phyloP scores from a whole-genome alignment of 2,797 vertebrate species.

The Lateolabrax maculatus region DNA sequence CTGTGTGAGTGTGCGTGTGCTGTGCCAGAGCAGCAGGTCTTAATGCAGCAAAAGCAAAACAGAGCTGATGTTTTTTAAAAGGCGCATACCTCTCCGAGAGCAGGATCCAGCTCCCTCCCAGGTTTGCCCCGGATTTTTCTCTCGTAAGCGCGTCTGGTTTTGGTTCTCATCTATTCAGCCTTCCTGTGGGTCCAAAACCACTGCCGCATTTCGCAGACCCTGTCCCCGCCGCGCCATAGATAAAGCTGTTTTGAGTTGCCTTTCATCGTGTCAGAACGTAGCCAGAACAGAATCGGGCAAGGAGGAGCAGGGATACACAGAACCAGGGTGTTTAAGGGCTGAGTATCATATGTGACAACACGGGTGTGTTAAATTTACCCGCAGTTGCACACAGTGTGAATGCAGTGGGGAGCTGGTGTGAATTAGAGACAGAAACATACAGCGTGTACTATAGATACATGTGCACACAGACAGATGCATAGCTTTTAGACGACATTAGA shows the following conservation, averaged over 20 bases:
- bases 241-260: constrained; percentile 63
- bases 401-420: constrained; percentile 9
- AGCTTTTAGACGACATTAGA: too few relatives aligned
- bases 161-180: constrained; percentile 60
- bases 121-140: constrained; percentile 28
- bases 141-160: constrained; percentile 68
- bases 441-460: not conserved
- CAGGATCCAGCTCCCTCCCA: constrained; percentile 37
- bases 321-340: constrained; percentile 35
- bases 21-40: constrained; percentile 56
- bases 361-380: constrained; percentile 11
- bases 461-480: not conserved
- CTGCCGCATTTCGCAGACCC: constrained; percentile 58
- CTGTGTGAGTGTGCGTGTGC: constrained; percentile 47
- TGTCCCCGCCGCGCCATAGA: constrained; percentile 28
- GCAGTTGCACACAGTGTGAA: not conserved
- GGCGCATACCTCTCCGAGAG: constrained; percentile 44
- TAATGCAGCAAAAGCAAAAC: constrained; percentile 71
- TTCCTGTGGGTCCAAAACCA: constrained; percentile 67
- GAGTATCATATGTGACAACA: constrained; percentile 52
- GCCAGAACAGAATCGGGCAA: not conserved
- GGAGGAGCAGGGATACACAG: constrained; percentile 19
- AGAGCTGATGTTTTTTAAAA: constrained; percentile 58
- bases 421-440: not conserved
- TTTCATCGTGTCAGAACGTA: constrained; percentile 61